phyloP scores from a whole-genome alignment of 2,797 vertebrate species.

The Pipistrellus nathusii region DNA sequence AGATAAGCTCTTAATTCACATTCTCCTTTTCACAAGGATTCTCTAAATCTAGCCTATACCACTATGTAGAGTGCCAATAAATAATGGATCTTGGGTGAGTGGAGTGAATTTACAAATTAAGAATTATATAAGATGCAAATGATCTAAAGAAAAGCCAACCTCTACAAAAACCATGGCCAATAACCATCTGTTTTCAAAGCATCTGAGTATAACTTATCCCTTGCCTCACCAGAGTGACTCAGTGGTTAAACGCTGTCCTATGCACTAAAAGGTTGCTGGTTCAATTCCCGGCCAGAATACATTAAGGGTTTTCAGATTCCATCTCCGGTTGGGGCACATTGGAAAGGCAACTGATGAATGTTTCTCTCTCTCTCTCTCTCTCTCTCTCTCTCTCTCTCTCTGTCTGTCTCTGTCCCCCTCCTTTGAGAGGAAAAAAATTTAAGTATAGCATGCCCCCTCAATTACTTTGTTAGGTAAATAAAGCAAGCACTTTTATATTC shows the following conservation, averaged over 20 bases:
- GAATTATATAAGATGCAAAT: not conserved
- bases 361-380: not conserved
- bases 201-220: not conserved
- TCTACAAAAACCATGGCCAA: not conserved
- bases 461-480: conserved; percentile 32
- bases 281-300: not conserved
- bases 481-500: conserved; percentile 14
- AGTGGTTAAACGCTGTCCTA: not conserved
- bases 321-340: not conserved
- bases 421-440: not conserved
- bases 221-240: not conserved
- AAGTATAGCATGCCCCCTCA: not conserved
- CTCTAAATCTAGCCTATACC: not conserved
- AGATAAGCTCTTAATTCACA: not conserved
- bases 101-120: not conserved
- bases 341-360: not conserved
- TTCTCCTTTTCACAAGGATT: conserved; percentile 26
- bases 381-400: too few relatives aligned
- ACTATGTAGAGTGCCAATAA: not conserved
- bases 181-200: conserved; percentile 33
- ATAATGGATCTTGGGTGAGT: not conserved
- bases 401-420: too few relatives aligned
- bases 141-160: not conserved
- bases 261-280: not conserved
- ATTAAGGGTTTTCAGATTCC: not conserved